Evolutionary conservation across 1,140 invertebrate species (phyloP).

Genomic region (Pomacea maculata): DNA sequence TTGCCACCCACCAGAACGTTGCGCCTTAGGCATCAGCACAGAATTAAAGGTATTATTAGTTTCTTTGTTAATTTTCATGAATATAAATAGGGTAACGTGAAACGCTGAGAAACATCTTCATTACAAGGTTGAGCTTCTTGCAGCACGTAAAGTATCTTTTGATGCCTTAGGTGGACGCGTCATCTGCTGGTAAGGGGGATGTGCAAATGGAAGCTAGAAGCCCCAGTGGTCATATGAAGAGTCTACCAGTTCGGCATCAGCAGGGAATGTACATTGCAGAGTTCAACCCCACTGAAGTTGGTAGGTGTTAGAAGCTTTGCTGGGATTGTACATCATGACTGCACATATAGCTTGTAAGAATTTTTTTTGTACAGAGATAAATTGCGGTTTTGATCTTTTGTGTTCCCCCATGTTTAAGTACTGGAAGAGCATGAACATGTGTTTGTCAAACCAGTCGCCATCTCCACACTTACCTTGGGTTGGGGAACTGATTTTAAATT

Average conservation of each 20-base stretch:
- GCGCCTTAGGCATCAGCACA: slow-evolving; percentile 90
- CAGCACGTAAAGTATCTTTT: not conserved
- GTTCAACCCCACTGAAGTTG: slow-evolving; percentile 95
- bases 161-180: slow-evolving; percentile 72
- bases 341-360: no score
- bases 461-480: no score
- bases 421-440: no score
- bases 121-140: not conserved
- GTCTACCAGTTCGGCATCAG: slow-evolving; percentile 76
- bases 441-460: no score
- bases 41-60: slow-evolving; percentile 91
- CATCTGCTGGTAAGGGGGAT: slow-evolving; percentile 76
- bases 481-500: no score
- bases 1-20: slow-evolving; percentile 75
- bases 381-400: no score
- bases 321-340: no score
- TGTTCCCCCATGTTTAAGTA: no score
- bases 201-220: slow-evolving; percentile 87
- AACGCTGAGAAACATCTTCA: not conserved
- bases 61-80: not conserved
- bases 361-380: no score
- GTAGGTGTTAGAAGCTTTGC: slow-evolving; percentile 60
- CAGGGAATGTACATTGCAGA: slow-evolving; percentile 89
- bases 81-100: not conserved
- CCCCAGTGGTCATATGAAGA: slow-evolving; percentile 80